phyloP scores from a whole-genome alignment of 2,888 invertebrate genomes.

The Helicoverpa assulta region DNA sequence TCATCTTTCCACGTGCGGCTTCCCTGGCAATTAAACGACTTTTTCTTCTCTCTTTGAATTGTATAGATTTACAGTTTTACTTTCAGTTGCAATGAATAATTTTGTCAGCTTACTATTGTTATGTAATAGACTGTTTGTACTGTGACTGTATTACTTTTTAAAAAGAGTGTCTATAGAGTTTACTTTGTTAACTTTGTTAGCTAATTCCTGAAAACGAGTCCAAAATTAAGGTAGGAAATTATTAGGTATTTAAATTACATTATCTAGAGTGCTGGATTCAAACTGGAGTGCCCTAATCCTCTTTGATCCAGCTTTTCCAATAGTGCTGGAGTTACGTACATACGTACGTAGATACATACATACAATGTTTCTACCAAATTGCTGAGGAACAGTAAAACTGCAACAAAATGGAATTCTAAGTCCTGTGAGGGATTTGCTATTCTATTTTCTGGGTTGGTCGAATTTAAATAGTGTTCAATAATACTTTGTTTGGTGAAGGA shows the following conservation, averaged over 20 bases:
- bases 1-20: too few species aligned
- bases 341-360: not conserved
- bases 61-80: too few species aligned
- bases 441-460: constrained; percentile 34
- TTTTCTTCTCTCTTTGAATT: too few species aligned
- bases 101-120: too few species aligned
- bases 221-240: not conserved
- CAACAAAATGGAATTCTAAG: constrained; percentile 54
- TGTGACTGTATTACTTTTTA: too few species aligned
- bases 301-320: constrained; percentile 32
- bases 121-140: too few species aligned
- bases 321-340: constrained; percentile 13
- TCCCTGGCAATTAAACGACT: too few species aligned
- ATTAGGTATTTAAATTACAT: constrained; percentile 3
- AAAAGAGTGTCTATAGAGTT: too few species aligned
- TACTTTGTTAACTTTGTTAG: too few species aligned
- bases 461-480: constrained; percentile 24
- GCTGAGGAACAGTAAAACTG: constrained; percentile 47
- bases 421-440: constrained; percentile 25
- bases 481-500: constrained; percentile 33
- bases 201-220: not conserved
- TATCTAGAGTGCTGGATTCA: constrained; percentile 9
- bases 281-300: constrained; percentile 23
- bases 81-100: too few species aligned
- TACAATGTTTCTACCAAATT: constrained; percentile 49